Percentiles rank a stretch among this genome's conserved stretches.
phyloP scores from a whole-genome alignment of 92 coral and sea anemone genomes.

The Micromussa lordhowensis region DNA sequence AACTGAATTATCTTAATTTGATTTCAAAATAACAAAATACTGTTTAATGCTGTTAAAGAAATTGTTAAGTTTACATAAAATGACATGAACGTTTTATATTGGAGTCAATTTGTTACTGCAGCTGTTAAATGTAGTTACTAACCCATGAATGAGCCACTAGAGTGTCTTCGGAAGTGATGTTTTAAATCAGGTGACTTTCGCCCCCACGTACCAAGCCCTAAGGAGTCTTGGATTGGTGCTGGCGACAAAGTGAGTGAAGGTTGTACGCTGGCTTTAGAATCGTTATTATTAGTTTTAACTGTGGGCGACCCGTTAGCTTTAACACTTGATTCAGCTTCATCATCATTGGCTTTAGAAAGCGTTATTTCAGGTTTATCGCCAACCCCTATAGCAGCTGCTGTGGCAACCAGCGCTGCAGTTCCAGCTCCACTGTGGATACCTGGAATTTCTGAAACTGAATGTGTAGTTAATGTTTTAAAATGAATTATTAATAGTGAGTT shows the following conservation, averaged over 20 bases:
- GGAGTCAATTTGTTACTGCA: neutral
- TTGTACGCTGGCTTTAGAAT: conserved; percentile 57
- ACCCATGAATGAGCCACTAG: conserved; percentile 96
- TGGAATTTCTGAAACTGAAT: conserved; percentile 95
- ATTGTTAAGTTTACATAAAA: neutral
- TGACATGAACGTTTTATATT: neutral
- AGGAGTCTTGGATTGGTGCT: conserved; percentile 76
- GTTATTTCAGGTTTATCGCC: conserved; percentile 89
- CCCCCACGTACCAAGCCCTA: conserved; percentile 83
- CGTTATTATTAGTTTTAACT: conserved; percentile 67
- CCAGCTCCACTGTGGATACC: conserved; percentile 99
- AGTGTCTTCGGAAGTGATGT: conserved; percentile 93
- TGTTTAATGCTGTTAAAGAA: conserved; percentile 10
- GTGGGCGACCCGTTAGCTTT: conserved; percentile 67
- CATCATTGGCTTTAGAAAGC: conserved; percentile 89
- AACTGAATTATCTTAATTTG: neutral
- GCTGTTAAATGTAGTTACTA: conserved; percentile 59
- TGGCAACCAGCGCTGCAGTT: conserved; percentile 98
- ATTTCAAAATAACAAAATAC: conserved; percentile 5
- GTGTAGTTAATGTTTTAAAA: conserved; percentile 55
- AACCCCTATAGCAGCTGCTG: conserved; percentile 92
- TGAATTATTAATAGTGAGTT: conserved; percentile 13
- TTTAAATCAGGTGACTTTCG: conserved; percentile 84
- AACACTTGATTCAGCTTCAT: conserved; percentile 64
- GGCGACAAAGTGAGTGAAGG: conserved; percentile 75